A percentile compares a stretch with the other conserved stretches of the same genome.
Evolutionary conservation across 2,888 invertebrate species (phyloP).

Genomic region (Melieria omissa): DNA sequence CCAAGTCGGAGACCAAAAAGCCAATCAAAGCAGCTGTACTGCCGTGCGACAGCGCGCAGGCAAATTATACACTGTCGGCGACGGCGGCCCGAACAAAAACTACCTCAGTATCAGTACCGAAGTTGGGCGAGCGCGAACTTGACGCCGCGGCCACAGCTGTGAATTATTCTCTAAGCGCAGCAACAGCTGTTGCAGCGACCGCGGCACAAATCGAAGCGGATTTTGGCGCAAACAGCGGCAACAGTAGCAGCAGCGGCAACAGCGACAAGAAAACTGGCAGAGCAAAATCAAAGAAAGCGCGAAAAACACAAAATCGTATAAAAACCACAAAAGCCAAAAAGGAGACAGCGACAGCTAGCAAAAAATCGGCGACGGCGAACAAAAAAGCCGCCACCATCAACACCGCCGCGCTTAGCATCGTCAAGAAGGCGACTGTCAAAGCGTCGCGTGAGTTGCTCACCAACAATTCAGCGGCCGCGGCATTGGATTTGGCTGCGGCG

Average conservation of each 20-base stretch:
- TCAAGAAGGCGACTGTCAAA: background rate
- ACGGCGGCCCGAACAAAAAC: constrained; percentile 11
- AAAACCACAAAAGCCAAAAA: constrained; percentile 37
- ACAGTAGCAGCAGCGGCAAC: constrained; percentile 15
- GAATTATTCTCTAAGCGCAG: constrained; percentile 4
- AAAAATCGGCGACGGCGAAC: background rate
- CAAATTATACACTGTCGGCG: constrained; percentile 13
- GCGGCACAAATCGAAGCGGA: background rate
- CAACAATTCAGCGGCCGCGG: background rate
- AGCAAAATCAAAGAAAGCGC: constrained; percentile 39
- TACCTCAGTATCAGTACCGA: constrained; percentile 23
- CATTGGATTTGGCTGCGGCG: background rate
- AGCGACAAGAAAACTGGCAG: constrained; percentile 20
- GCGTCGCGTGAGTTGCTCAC: background rate
- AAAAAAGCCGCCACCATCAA: constrained; percentile 4
- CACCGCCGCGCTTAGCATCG: background rate
- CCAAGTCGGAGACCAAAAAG: constrained; percentile 68
- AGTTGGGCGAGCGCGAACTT: background rate
- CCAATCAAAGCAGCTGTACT: constrained; percentile 37
- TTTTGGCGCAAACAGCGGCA: too few species aligned
- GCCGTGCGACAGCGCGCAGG: constrained; percentile 11
- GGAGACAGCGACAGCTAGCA: constrained; percentile 15
- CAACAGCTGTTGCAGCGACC: constrained; percentile 34
- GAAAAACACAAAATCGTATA: constrained; percentile 35
- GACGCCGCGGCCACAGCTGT: background rate